Evolutionary conservation across 2,797 vertebrate species (phyloP).

Genomic region (Gymnodraco acuticeps): DNA sequence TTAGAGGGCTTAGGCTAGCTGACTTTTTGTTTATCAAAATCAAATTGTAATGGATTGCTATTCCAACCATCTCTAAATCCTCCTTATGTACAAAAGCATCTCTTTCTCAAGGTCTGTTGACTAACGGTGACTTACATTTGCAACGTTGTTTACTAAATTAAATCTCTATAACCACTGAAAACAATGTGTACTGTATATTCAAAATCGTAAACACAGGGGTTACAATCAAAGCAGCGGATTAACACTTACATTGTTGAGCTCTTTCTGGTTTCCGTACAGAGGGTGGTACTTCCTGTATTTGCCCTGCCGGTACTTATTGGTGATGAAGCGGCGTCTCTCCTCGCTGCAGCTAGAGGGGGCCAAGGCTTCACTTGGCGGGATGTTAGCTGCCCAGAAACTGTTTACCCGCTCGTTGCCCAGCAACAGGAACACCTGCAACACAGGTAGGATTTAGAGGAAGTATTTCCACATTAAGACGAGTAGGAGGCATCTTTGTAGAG

Average conservation of each 20-base stretch:
- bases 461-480: conserved; percentile 7
- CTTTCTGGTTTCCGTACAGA: conserved; percentile 93
- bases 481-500: background rate
- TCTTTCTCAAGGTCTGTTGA: background rate
- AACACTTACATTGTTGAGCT: conserved; percentile 91
- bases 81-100: background rate
- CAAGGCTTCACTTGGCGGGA: conserved; percentile 94
- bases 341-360: conserved; percentile 81
- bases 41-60: background rate
- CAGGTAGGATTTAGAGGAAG: conserved; percentile 26
- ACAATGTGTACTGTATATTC: background rate
- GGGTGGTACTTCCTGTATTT: conserved; percentile 96
- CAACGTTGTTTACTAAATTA: background rate
- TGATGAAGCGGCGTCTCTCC: conserved; percentile 87
- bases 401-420: conserved; percentile 90
- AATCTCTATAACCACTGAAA: conserved; percentile 2
- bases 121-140: background rate
- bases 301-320: conserved; percentile 93
- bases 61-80: conserved; percentile 7
- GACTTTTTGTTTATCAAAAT: no score
- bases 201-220: background rate
- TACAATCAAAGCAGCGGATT: conserved; percentile 3
- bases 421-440: conserved; percentile 87
- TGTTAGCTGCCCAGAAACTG: conserved; percentile 94
- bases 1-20: no score